Evolutionary conservation across 2,113 vertebrate genomes (phyloP).

Genomic region (Petrocephalus zakoni): DNA sequence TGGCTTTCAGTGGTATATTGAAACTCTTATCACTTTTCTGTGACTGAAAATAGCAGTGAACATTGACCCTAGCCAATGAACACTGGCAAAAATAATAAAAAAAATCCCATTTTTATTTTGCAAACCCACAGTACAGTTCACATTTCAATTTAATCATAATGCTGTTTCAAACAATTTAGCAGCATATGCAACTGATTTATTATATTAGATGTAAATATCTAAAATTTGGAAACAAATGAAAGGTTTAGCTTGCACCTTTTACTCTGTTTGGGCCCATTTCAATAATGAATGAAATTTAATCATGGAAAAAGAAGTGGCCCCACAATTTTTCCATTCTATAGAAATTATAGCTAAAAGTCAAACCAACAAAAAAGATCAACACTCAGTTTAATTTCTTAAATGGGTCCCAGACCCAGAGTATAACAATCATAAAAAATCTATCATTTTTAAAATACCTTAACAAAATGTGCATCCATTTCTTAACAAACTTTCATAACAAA

Average conservation of each 20-base stretch:
- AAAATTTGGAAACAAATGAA: not conserved
- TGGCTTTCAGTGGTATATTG: not conserved
- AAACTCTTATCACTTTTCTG: not conserved
- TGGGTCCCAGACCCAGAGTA: slow-evolving; percentile 13
- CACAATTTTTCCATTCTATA: not conserved
- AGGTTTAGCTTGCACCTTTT: not conserved
- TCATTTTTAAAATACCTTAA: not conserved
- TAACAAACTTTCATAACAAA: slow-evolving; percentile 75
- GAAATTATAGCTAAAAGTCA: not conserved
- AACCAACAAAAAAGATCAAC: slow-evolving; percentile 2
- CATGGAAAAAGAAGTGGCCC: not conserved
- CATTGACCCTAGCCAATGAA: not conserved
- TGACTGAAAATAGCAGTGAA: not conserved
- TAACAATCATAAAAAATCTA: slow-evolving; percentile 17
- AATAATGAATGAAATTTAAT: not conserved
- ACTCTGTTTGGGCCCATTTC: not conserved
- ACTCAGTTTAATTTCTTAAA: not conserved
- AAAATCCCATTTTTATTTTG: not conserved
- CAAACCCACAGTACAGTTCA: not conserved
- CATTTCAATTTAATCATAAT: slow-evolving; percentile 4
- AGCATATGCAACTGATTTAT: not conserved
- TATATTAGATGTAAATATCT: not conserved
- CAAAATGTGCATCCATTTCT: slow-evolving; percentile 46
- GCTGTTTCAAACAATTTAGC: not conserved
- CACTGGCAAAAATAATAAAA: not conserved